Evolutionary conservation across 2,888 invertebrate species (phyloP), one percentile per base, ranked within the genome.

Genomic region (Cremastobaeus sp.): DNA sequence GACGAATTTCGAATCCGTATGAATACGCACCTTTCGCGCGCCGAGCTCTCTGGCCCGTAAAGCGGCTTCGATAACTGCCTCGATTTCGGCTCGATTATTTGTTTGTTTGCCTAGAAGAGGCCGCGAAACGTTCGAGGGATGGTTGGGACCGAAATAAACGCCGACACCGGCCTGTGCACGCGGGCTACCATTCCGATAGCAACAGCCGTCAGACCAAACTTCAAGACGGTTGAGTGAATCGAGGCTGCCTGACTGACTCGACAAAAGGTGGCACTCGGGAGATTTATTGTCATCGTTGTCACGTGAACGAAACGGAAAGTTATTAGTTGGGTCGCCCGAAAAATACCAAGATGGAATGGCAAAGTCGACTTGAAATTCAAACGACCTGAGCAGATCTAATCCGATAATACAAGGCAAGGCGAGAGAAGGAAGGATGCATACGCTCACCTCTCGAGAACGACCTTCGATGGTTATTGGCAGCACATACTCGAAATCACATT

Each of bases 71-170:
- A 91, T 93, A 0, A 94, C 92, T 1, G 95, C 98, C 89, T 96
- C 93, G 72, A 98, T 97, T n/a, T n/a, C n/a, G n/a, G n/a, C n/a
- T n/a, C n/a, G n/a, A n/a, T n/a, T n/a, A n/a, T n/a, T n/a, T n/a
- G 98, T 98, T 3, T 95, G 93, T 57, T 93, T 90, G 1, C 96
- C 96, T 0, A 88, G 85, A 0, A 96, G 93, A 1, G 94, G 94
- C 81, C 92, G 92, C 15, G 94, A 93, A 0, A 92, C 88, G 88
- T 97, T 97, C 76, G 91, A 90, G 0, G 90, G 89, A 88, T 95
- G 92, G 55, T 90, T 88, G 28, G 91, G 90, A 1, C 93, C 95
- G 91, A 97, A 98, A 90, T 8, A 37, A 3, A 47, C 30, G 0
- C 47, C 47, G 2, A 47, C 11, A 11, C 47, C 47, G 3, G 39